These are phyloP conservation scores for Characodon lateralis DNA, from an alignment of 2,797 vertebrate species.

Conservation along the genomic window DNA sequence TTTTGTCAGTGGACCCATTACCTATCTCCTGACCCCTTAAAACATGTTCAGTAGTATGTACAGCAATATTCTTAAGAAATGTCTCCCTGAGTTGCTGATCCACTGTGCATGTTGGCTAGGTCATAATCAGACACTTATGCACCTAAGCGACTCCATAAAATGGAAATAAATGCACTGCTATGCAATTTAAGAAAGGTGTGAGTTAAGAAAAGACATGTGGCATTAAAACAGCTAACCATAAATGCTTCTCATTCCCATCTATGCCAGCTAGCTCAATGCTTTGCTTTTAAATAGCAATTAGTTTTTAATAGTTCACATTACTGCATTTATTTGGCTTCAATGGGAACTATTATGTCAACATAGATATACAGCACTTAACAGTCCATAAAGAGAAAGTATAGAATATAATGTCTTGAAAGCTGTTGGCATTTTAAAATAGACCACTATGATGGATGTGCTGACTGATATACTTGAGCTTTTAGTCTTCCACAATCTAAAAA, in stretches of 20 bases:
- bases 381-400: constrained; percentile 24
- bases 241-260: constrained; percentile 43
- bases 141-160: constrained; percentile 63
- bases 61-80: constrained; percentile 57
- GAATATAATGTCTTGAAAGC: constrained; percentile 39
- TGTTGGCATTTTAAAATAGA: constrained; percentile 33
- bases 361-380: constrained; percentile 27
- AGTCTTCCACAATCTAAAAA: constrained; percentile 31
- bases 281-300: constrained; percentile 43
- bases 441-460: constrained; percentile 23
- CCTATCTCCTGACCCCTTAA: constrained; percentile 63
- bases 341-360: constrained; percentile 44
- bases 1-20: constrained; percentile 61
- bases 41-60: constrained; percentile 56
- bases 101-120: constrained; percentile 31
- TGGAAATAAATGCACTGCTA: constrained; percentile 44
- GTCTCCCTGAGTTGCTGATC: constrained; percentile 30
- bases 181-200: constrained; percentile 54
- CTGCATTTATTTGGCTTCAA: constrained; percentile 26
- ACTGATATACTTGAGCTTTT: constrained; percentile 27
- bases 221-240: constrained; percentile 39
- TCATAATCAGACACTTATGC: constrained; percentile 61
- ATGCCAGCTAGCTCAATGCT: constrained; percentile 48
- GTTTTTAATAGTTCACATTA: constrained; percentile 10
- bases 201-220: constrained; percentile 39